These are phyloP conservation scores for Notodonta ziczac DNA, from an alignment of 2,888 invertebrate genomes.

Conservation along the genomic window DNA sequence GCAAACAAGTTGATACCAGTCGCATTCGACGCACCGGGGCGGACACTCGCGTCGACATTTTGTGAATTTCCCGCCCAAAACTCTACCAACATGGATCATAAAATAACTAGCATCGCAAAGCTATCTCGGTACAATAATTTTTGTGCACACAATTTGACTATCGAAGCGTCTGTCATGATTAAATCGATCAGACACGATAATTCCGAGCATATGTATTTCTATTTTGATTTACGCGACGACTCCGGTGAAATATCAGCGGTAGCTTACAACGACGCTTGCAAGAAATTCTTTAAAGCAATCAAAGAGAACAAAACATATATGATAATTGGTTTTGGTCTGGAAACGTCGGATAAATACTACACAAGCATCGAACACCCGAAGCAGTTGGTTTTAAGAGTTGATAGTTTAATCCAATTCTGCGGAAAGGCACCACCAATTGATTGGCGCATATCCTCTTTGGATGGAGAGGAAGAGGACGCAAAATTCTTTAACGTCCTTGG, in stretches of 20 bases:
- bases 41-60: background rate
- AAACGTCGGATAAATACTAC: background rate
- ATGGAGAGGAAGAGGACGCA: background rate
- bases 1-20: background rate
- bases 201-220: background rate
- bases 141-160: background rate
- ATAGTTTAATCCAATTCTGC: background rate
- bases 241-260: background rate
- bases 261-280: background rate
- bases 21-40: background rate
- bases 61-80: background rate
- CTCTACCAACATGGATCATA: background rate
- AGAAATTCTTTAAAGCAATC: background rate
- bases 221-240: background rate
- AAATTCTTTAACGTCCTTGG: background rate
- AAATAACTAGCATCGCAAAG: background rate
- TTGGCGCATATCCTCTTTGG: background rate
- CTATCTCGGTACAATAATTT: background rate
- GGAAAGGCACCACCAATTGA: background rate
- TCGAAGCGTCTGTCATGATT: background rate
- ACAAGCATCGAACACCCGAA: background rate
- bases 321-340: background rate
- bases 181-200: conserved; percentile 1
- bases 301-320: background rate
- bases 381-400: background rate